phyloP scores from a whole-genome alignment of 2,113 vertebrate species.

The Arizona elegans region DNA sequence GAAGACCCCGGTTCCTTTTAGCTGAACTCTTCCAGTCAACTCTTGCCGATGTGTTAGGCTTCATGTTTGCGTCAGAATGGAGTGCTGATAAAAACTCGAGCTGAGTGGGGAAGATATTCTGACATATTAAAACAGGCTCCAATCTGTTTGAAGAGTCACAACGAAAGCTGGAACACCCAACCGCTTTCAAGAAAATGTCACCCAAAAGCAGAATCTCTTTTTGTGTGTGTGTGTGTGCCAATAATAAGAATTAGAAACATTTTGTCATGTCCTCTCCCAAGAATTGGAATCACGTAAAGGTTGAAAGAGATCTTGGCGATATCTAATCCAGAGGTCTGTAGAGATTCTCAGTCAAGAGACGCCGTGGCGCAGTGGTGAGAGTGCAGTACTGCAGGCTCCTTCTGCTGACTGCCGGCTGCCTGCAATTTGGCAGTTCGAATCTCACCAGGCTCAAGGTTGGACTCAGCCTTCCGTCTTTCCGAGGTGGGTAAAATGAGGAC shows the following conservation, averaged over 20 bases:
- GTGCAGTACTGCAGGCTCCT: too few relatives aligned
- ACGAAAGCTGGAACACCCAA: neutral
- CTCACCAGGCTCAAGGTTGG: too few relatives aligned
- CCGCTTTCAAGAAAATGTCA: neutral
- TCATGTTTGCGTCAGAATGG: neutral
- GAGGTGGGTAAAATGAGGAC: too few relatives aligned
- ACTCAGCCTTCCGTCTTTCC: too few relatives aligned
- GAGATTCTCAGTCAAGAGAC: too few relatives aligned
- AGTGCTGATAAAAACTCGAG: neutral
- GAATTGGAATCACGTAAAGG: neutral
- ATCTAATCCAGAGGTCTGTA: neutral
- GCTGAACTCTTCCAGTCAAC: neutral
- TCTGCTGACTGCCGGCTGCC: too few relatives aligned
- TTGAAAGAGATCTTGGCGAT: neutral
- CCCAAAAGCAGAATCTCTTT: neutral
- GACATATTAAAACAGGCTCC: neutral
- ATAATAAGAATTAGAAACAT: too few relatives aligned
- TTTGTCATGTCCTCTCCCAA: neutral
- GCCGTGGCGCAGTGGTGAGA: too few relatives aligned
- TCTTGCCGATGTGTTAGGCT: conserved; percentile 3
- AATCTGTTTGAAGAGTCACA: neutral
- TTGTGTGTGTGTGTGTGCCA: too few relatives aligned
- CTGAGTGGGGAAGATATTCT: neutral
- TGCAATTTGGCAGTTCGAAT: too few relatives aligned
- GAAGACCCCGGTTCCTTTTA: neutral